Conservation (phyloP, 2,113 vertebrate species). For the Aix galericulata region DNA sequence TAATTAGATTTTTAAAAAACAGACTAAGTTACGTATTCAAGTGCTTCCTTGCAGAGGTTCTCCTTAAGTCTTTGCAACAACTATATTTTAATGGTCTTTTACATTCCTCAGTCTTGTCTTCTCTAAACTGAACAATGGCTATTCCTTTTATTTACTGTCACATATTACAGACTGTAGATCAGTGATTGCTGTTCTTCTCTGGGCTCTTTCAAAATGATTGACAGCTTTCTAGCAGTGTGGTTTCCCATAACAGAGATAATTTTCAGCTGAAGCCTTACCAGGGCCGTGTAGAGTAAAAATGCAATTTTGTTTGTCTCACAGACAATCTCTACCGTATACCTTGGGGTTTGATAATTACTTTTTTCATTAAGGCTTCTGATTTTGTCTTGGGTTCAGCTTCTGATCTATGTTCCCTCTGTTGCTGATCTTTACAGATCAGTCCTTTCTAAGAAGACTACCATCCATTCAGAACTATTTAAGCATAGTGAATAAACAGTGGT, state of each 20-base stretch:
- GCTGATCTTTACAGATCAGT: neutral
- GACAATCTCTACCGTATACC: neutral
- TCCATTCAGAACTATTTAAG: neutral
- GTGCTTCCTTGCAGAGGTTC: neutral
- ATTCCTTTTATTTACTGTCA: neutral
- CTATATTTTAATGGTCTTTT: neutral
- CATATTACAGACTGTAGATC: neutral
- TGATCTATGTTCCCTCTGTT: neutral
- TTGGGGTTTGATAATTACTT: neutral
- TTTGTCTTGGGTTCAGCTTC: neutral
- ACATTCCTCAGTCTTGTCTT: rapidly evolving
- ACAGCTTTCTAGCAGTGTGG: neutral
- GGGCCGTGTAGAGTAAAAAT: neutral
- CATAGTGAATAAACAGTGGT: neutral
- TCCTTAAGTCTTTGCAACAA: neutral
- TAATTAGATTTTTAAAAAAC: neutral
- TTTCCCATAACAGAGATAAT: neutral
- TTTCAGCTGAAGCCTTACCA: neutral
- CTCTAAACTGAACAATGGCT: neutral
- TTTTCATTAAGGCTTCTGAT: neutral
- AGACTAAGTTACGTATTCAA: neutral
- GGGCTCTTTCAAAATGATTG: neutral
- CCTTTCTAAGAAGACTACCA: neutral
- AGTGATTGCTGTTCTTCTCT: rapidly evolving
- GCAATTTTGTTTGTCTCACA: neutral